A percentile compares a stretch with the other conserved stretches of the same genome.
Evolutionary conservation across 2,797 vertebrate genomes (phyloP).

Genomic region (Parauchenoglanis ngamensis): DNA sequence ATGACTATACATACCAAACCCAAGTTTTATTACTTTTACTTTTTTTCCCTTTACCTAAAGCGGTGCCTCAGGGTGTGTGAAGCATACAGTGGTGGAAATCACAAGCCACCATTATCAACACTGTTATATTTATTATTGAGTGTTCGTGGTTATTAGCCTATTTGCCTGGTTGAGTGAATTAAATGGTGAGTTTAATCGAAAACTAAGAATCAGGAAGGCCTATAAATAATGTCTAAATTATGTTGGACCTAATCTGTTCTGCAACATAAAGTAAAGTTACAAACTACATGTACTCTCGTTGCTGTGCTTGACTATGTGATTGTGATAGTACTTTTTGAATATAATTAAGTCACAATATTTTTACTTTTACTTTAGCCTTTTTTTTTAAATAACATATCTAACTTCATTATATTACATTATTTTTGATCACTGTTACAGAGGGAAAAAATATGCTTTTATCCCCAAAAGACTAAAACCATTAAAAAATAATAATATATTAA

Average conservation of each 20-base stretch:
- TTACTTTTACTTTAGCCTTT: neutral
- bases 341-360: neutral
- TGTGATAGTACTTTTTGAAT: neutral
- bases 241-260: neutral
- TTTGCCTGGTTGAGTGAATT: neutral
- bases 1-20: neutral
- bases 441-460: neutral
- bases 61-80: neutral
- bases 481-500: neutral
- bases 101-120: neutral
- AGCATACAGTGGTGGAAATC: neutral
- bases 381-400: neutral
- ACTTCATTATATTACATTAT: neutral
- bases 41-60: too few species aligned
- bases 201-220: neutral
- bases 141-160: neutral
- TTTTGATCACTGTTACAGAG: neutral
- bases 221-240: neutral
- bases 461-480: neutral
- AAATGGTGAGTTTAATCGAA: neutral
- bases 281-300: neutral
- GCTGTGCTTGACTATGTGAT: neutral
- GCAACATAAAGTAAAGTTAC: neutral
- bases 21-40: neutral
- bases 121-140: neutral